Conservation (phyloP, 2,888 invertebrate genomes). For the Lycia hirtaria region DNA sequence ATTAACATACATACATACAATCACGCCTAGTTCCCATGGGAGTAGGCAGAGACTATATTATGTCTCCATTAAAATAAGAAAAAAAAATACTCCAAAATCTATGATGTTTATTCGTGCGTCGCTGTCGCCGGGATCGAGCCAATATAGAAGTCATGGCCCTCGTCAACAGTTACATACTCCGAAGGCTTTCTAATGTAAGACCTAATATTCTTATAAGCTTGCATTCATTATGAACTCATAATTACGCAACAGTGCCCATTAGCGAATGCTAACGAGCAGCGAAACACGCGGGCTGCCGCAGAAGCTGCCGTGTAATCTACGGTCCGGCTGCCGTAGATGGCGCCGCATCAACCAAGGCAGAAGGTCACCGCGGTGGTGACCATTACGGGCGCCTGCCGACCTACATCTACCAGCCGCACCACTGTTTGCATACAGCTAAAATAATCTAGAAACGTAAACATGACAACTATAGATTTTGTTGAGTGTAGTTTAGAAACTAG, state of each 20-base stretch:
- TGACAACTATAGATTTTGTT: neutral
- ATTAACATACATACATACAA: no score
- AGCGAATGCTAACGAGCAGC: constrained; percentile 11
- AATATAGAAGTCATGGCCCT: neutral
- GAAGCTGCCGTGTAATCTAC: neutral
- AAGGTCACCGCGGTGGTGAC: constrained; percentile 22
- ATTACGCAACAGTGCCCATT: constrained; percentile 16
- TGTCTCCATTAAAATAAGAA: no score
- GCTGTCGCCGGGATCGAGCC: neutral
- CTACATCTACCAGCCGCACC: neutral
- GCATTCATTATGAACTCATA: constrained; percentile 12
- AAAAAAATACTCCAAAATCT: no score
- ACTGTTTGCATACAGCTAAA: neutral
- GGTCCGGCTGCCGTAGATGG: constrained; percentile 9
- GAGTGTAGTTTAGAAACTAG: no score
- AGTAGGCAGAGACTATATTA: no score
- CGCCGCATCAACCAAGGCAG: neutral
- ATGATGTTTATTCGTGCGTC: no score
- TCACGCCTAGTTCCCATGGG: no score
- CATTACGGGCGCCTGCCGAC: constrained; percentile 16
- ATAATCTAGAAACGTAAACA: neutral
- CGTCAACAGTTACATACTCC: neutral
- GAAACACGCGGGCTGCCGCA: neutral
- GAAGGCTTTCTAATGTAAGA: constrained; percentile 14
- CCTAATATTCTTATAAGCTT: constrained; percentile 11